Percentiles rank a stretch among this genome's conserved stretches.
These are phyloP conservation scores for Enteromius unitaeniatus DNA, from an alignment of 2,797 vertebrate species.

Conservation along the genomic window DNA sequence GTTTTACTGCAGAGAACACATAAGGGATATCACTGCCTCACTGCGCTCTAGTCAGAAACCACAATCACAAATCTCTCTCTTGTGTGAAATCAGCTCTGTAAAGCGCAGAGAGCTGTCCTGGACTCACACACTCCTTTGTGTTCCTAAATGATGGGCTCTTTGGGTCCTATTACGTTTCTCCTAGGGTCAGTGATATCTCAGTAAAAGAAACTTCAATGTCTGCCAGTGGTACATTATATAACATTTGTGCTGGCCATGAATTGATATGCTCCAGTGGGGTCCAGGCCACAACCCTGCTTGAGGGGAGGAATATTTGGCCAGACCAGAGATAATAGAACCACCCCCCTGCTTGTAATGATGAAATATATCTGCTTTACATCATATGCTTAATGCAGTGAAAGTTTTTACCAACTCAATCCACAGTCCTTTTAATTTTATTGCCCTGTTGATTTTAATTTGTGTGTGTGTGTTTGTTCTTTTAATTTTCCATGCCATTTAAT, in stretches of 20 bases:
- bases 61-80: constrained; percentile 31
- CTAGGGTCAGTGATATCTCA: constrained; percentile 29
- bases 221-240: constrained; percentile 29
- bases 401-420: background rate
- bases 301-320: constrained; percentile 19
- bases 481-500: background rate
- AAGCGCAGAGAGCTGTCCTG: constrained; percentile 15
- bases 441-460: background rate
- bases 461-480: background rate
- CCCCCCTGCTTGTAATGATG: background rate
- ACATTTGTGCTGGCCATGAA: constrained; percentile 16
- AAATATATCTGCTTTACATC: constrained; percentile 29
- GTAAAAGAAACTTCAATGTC: constrained; percentile 15
- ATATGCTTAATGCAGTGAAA: background rate
- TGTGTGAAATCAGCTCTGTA: constrained; percentile 32
- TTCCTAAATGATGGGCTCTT: constrained; percentile 23
- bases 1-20: constrained; percentile 18
- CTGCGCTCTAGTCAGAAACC: constrained; percentile 36
- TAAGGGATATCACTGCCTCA: constrained; percentile 23
- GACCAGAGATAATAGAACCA: constrained; percentile 10
- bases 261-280: background rate
- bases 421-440: background rate
- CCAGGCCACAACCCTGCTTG: constrained; percentile 25
- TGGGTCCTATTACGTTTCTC: constrained; percentile 26
- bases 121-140: constrained; percentile 21